Base-by-base conservation (phyloP, 2,113 vertebrate genomes). In the Clupea harengus region DNA sequence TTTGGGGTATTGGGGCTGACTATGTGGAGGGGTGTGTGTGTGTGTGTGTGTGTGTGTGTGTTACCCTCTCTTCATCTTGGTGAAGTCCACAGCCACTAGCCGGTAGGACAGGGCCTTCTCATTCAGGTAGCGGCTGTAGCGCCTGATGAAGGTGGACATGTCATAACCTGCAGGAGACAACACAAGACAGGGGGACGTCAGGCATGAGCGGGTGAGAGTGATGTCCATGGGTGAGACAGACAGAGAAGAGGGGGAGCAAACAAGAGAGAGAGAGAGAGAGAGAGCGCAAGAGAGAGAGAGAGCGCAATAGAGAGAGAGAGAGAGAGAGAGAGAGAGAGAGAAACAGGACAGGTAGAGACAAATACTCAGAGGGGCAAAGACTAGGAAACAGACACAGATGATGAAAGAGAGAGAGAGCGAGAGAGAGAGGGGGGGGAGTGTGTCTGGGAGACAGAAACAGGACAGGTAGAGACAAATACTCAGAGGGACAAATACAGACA, bases 101-200 rank as follows among this genome's bases (percentile, higher is more conserved):
- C 98, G 95, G 90, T 97, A 99, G 8, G 97, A 96, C 90, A 98
- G 96, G 87, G 97, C 98, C 94, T 98, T 99, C 94, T 99, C 97
- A 81, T 99, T 99, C 95, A 99, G 95, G 93, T 98, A 99, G 89
- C 95, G 96, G 94, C 98, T 98, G 89, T 99, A 98, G 54, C 97
- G 92, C 82, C 98, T 95, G 91, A 99, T 99, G 94, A 99, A 99
- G 83, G 95, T 96, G 83, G 98, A 99, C 98, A 99, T 99, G 92
- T 97, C 94, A 83, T 96, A 97, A 88, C 97, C 97, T 99, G 87
- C n/a, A 92, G 85, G 13, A 10, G 13, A 20, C 3, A 15, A 3
- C 6, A 9, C 75, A 81, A 22, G 52, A 10, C 2, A 44, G 47
- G 64, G 44, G 39, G 47, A 39, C 39, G 39, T 39, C 39, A 39